Evolutionary conservation across 2,888 invertebrate genomes (phyloP).

Genomic region (Abrostola triplasia): DNA sequence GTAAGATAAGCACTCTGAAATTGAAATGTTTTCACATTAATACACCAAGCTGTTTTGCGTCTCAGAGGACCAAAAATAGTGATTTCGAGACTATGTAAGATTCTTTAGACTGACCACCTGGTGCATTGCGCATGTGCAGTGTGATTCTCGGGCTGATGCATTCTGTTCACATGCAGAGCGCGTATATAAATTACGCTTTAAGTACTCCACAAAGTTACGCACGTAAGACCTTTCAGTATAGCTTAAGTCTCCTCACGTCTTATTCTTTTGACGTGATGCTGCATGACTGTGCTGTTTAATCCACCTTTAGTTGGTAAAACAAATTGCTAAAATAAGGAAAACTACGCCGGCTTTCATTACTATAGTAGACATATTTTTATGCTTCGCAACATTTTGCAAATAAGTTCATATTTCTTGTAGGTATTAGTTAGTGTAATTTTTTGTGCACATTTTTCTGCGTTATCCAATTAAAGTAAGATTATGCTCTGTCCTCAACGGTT

Average conservation of each 20-base stretch:
- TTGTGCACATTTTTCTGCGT: no score
- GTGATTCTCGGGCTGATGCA: neutral
- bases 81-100: neutral
- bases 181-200: constrained; percentile 4
- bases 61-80: neutral
- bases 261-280: neutral
- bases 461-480: no score
- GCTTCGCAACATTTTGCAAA: no score
- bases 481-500: no score
- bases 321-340: no score
- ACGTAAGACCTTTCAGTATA: constrained; percentile 2
- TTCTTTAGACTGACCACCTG: neutral
- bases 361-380: no score
- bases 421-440: no score
- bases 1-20: no score
- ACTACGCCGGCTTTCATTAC: no score
- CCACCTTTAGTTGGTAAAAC: neutral
- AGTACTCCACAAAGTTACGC: constrained; percentile 1
- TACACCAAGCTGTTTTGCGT: no score
- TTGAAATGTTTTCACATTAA: no score
- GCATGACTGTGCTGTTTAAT: neutral
- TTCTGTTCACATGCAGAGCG: constrained; percentile 4
- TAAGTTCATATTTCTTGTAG: no score
- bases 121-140: neutral
- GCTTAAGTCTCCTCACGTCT: neutral